A percentile compares a stretch with the other conserved stretches of the same genome.
Evolutionary conservation across 1,140 invertebrate genomes (phyloP).

Genomic region (Pantala flavescens): DNA sequence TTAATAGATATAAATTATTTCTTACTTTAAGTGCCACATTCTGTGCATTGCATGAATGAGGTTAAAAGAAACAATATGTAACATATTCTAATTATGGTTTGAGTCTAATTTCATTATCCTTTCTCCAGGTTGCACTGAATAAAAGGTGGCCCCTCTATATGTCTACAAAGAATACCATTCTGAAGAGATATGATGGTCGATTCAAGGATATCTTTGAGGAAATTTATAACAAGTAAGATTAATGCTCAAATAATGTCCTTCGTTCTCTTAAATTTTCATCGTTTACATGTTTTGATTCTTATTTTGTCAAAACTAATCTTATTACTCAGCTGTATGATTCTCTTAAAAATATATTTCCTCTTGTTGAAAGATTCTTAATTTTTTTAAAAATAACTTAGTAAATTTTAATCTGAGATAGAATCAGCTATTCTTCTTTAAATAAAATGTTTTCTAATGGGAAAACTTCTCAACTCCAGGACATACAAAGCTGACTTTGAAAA

Average conservation of each 20-base stretch:
- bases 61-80: too few species aligned
- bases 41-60: too few species aligned
- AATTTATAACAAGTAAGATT: constrained; percentile 62
- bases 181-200: constrained; percentile 82
- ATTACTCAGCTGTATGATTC: too few species aligned
- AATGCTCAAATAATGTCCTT: not conserved
- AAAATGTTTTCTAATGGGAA: constrained; percentile 21
- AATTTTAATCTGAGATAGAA: constrained; percentile 11
- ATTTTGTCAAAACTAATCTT: too few species aligned
- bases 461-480: constrained; percentile 38
- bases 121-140: constrained; percentile 53
- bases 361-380: too few species aligned
- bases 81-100: too few species aligned
- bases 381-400: too few species aligned
- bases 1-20: too few species aligned
- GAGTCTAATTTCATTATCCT: too few species aligned
- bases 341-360: too few species aligned
- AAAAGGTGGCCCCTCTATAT: constrained; percentile 76
- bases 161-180: constrained; percentile 86
- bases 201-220: constrained; percentile 91
- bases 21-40: too few species aligned
- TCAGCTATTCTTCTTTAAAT: not conserved
- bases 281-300: not conserved
- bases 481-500: constrained; percentile 69
- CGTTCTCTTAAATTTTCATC: not conserved